Base-by-base conservation (phyloP, 1,140 invertebrate genomes). In the Cardiocondyla obscurior region DNA sequence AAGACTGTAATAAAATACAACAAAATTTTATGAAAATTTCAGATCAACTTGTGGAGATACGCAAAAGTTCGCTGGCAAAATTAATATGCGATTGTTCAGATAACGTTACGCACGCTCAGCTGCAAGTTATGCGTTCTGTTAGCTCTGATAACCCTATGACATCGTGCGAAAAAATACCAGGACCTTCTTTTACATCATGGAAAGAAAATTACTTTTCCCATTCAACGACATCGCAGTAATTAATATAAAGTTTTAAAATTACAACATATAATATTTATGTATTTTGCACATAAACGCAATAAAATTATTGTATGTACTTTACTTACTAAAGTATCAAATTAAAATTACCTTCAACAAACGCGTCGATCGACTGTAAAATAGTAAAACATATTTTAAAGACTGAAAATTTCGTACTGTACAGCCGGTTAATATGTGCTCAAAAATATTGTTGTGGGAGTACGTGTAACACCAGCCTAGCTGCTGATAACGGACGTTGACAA, bases 61-160 rank as follows among this genome's bases (percentile, higher is more conserved):
- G 98, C 36, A 98, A 98, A 90, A 96, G 96, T 0, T 96, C 96
- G 1, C 92, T 99, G 16, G 97, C 98, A 0, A 95, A 96, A 46
- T 95, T 99, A 5, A 96, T 99, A 51, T 99, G 99, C 90, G 96
- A 98, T 81, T 99, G 98, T 94, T 96, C 97, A 0, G 97, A 97
- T 85, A 94, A 95, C 3, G 94, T 99, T 2, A 94, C 95, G 22
- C 92, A 94, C 19, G 95, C 97, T 4, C 98, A 99, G 89, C 95
- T 95, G 7, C 94, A 96, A 85, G 97, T 98, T 0, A 98, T 99
- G 96, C 93, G 95, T 62, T 94, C 94, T 0, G 88, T 95, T 0
- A 93, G 91, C 0, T 57, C 91, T n/a, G 93, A 93, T 1, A 97
- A 98, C 93, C 94, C 94, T 0, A 93, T 96, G 8, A 92, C 96